Evolutionary conservation across 2,888 invertebrate species (phyloP).

Genomic region (Drosophila lutescens): DNA sequence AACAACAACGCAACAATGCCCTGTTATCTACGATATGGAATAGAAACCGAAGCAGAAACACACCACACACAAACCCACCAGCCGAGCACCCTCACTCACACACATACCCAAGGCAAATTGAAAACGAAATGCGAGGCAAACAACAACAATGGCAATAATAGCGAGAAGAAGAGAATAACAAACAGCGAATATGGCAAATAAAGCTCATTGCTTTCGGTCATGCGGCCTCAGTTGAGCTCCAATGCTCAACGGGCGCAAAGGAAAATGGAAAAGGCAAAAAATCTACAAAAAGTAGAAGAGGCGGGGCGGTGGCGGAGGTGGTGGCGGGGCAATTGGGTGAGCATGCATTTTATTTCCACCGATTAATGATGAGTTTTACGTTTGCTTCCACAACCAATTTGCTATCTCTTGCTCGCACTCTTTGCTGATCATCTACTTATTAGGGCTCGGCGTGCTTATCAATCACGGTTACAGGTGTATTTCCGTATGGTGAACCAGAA

Average conservation of each 20-base stretch:
- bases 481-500: slow-evolving; percentile 2
- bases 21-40: slow-evolving; percentile 54
- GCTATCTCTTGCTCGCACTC: slow-evolving; percentile 30
- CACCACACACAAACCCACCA: slow-evolving; percentile 39
- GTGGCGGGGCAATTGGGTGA: slow-evolving; percentile 38
- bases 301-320: slow-evolving; percentile 3
- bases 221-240: slow-evolving; percentile 74
- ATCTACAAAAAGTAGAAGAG: background rate
- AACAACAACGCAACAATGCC: slow-evolving; percentile 40
- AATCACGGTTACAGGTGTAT: slow-evolving; percentile 13
- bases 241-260: slow-evolving; percentile 67
- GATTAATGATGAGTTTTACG: slow-evolving; percentile 74
- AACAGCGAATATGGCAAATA: slow-evolving; percentile 73
- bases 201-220: slow-evolving; percentile 70
- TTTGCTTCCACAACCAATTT: slow-evolving; percentile 47
- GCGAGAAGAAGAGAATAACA: slow-evolving; percentile 53
- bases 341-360: slow-evolving; percentile 72
- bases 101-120: slow-evolving; percentile 48
- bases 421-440: slow-evolving; percentile 28
- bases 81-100: slow-evolving; percentile 13
- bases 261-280: slow-evolving; percentile 13
- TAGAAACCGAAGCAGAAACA: slow-evolving; percentile 46
- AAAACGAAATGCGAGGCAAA: slow-evolving; percentile 68
- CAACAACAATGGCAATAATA: slow-evolving; percentile 18
- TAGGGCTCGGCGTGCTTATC: slow-evolving; percentile 48